A percentile compares a stretch with the other conserved stretches of the same genome.
phyloP scores from a whole-genome alignment of 2,797 vertebrate genomes.

The Sciurus carolinensis region DNA sequence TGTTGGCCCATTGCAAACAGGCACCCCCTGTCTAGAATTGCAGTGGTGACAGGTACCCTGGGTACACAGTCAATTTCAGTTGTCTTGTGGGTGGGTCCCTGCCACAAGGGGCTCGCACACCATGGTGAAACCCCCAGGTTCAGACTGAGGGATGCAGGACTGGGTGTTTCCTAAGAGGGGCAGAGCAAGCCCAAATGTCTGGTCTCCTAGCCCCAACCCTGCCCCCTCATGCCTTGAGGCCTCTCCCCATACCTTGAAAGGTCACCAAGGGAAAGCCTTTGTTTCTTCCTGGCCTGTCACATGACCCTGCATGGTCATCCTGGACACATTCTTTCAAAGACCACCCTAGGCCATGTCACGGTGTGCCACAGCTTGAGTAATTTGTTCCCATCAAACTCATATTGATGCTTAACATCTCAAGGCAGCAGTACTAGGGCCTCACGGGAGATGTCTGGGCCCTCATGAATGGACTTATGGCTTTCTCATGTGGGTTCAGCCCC shows the following conservation, averaged over 20 bases:
- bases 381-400: background rate
- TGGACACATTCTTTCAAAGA: background rate
- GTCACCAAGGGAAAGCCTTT: background rate
- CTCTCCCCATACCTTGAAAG: background rate
- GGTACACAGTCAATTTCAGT: background rate
- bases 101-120: background rate
- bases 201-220: background rate
- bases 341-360: background rate
- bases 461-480: background rate
- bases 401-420: background rate
- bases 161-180: background rate
- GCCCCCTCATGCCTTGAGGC: background rate
- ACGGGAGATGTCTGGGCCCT: background rate
- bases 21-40: background rate
- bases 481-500: background rate
- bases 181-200: background rate
- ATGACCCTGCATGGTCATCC: background rate
- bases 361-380: background rate
- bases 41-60: background rate
- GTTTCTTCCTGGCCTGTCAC: background rate
- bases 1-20: background rate
- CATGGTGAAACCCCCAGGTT: background rate
- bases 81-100: background rate
- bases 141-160: background rate
- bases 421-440: background rate